Base-by-base conservation (phyloP, 2,113 vertebrate genomes). In the Vanacampus margaritifer region DNA sequence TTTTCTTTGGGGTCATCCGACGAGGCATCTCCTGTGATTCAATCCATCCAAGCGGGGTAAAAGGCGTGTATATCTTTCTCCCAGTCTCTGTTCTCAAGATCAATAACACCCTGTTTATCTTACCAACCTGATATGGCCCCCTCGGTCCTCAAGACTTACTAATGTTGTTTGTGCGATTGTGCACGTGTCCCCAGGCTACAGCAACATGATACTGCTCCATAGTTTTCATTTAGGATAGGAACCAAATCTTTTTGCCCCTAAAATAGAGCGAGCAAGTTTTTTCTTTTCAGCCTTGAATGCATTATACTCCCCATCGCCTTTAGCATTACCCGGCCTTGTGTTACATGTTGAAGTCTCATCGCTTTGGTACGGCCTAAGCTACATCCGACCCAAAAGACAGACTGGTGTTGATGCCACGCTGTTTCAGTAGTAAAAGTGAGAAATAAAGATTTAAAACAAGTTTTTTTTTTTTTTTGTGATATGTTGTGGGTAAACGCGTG, bases 151-250 rank as follows among this genome's bases (percentile, higher is more conserved):
- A 43, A n/a, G 65, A 58, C 68, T 26, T 67, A 61, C 76, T 45
- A 50, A 54, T 68, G 58, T 68, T 68, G 76, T 71, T 19, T 65
- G 26, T 71, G 63, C 77, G 69, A 61, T 57, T 66, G 48, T 71
- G 79, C 75, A 76, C 10, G 50, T 69, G 76, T 83, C 79, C 81
- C 73, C 63, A 68, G 78, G 84, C 85, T 64, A 63, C 32, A 4
- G 86, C 71, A 85, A 88, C 78, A 75, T 82, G 82, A 89, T 81
- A 85, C 62, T 51, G 70, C 72, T 81, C 79, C 84, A 84, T 86
- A 81, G 67, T 78, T 87, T 88, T 88, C 85, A 87, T 86, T 74
- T 80, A 70, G 81, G 87, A 82, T 79, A 78, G 85, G 83, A 88
- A 87, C 78, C 80, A 77, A 89, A 89, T 86, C 82, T 87, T 78